These are phyloP conservation scores for rat (Rattus norvegicus) DNA, from an alignment of 2,113 vertebrate genomes.

Conservation along the genomic window DNA sequence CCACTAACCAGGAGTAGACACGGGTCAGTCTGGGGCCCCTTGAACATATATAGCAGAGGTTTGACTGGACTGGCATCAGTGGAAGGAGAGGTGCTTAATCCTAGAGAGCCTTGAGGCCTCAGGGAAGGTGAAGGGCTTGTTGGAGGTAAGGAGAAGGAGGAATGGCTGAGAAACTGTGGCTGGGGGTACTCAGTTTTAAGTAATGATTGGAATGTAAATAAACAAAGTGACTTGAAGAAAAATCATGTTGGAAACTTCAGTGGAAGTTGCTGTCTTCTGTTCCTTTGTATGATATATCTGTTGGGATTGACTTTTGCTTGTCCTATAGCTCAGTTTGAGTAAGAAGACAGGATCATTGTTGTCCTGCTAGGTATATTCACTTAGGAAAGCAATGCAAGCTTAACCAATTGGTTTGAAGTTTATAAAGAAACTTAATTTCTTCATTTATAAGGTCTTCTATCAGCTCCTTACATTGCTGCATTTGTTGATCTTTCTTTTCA, in stretches of 20 bases:
- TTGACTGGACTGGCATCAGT: too few relatives aligned
- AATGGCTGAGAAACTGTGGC: too few relatives aligned
- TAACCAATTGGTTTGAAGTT: neutral
- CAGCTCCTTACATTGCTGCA: neutral
- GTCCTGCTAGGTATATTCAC: conserved; percentile 17
- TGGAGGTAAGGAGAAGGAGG: too few relatives aligned
- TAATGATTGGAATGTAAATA: too few relatives aligned
- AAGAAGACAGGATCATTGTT: conserved; percentile 26
- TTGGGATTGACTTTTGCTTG: neutral
- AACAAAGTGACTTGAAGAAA: neutral
- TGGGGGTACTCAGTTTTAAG: too few relatives aligned
- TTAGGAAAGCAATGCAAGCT: neutral
- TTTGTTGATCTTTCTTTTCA: conserved; percentile 33
- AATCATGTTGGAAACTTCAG: neutral
- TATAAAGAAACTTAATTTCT: neutral
- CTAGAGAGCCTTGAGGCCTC: too few relatives aligned
- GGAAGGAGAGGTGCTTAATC: too few relatives aligned
- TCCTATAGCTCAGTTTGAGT: neutral
- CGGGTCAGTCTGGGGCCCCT: too few relatives aligned
- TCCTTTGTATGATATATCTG: neutral
- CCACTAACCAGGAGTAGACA: too few relatives aligned
- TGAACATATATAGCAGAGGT: too few relatives aligned
- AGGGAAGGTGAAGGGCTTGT: too few relatives aligned
- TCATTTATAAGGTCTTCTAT: neutral
- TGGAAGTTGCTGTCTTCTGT: neutral